phyloP scores from a whole-genome alignment of 2,113 vertebrate genomes.

The Tetrax tetrax region DNA sequence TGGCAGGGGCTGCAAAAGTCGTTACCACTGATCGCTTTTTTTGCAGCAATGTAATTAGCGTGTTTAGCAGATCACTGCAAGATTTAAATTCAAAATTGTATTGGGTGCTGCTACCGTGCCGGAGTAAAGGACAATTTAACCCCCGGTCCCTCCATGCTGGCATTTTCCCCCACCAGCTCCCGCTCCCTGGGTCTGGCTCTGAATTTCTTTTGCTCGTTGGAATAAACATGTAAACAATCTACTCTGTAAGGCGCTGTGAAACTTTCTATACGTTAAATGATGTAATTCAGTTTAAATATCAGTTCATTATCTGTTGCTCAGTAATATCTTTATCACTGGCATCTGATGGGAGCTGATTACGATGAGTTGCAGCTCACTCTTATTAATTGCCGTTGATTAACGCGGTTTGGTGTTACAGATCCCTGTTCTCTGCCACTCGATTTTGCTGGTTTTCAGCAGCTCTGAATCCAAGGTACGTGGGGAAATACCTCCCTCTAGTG shows the following conservation, averaged over 20 bases:
- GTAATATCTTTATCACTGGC: background rate
- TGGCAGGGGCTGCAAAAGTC: background rate
- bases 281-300: background rate
- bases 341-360: slow-evolving; percentile 32
- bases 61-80: too few relatives aligned
- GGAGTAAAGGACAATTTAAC: background rate
- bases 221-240: background rate
- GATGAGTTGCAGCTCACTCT: background rate
- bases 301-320: background rate
- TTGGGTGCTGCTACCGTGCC: fast-evolving
- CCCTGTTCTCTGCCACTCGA: background rate
- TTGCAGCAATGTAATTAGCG: fast-evolving
- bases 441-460: background rate
- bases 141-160: fast-evolving
- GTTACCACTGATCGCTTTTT: fast-evolving
- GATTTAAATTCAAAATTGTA: too few relatives aligned
- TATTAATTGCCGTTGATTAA: slow-evolving; percentile 46
- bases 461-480: background rate
- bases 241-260: background rate
- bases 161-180: background rate
- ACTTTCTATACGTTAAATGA: background rate
- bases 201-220: background rate
- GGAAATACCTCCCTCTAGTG: slow-evolving; percentile 64
- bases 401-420: background rate
- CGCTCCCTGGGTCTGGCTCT: background rate